Evolutionary conservation across 1,140 invertebrate species (phyloP).

Genomic region (Heliconius hewitsoni): DNA sequence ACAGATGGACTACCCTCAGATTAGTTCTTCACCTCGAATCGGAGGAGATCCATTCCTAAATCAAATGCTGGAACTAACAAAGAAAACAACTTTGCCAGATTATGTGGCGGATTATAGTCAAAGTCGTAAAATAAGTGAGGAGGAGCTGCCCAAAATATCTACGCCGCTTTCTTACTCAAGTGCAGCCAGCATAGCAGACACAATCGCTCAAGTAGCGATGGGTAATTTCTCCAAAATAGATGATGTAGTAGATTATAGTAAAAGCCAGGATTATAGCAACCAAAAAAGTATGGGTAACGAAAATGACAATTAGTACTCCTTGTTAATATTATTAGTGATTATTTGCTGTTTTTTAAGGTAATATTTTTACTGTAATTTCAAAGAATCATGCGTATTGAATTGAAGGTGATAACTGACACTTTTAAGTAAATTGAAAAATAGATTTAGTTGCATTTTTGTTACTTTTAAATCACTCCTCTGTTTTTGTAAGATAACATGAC

Average conservation of each 20-base stretch:
- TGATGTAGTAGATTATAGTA: constrained; percentile 65
- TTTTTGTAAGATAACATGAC: too few species aligned
- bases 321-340: background rate
- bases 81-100: constrained; percentile 78
- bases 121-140: constrained; percentile 70
- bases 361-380: too few species aligned
- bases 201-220: constrained; percentile 72
- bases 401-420: too few species aligned
- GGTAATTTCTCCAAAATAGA: constrained; percentile 72
- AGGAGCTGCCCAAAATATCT: constrained; percentile 60
- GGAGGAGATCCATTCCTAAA: constrained; percentile 76
- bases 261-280: constrained; percentile 68
- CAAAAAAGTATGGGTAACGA: constrained; percentile 56
- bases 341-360: background rate
- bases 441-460: too few species aligned
- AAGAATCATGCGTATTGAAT: too few species aligned
- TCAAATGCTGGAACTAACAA: constrained; percentile 79
- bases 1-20: constrained; percentile 57
- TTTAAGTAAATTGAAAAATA: too few species aligned
- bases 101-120: constrained; percentile 72
- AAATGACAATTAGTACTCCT: constrained; percentile 53
- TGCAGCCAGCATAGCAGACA: constrained; percentile 70
- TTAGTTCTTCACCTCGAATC: constrained; percentile 63
- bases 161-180: constrained; percentile 70
- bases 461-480: too few species aligned